Evolutionary conservation across 2,888 invertebrate genomes (phyloP), one percentile per base, ranked within the genome.

Genomic region (Brenthis ino): DNA sequence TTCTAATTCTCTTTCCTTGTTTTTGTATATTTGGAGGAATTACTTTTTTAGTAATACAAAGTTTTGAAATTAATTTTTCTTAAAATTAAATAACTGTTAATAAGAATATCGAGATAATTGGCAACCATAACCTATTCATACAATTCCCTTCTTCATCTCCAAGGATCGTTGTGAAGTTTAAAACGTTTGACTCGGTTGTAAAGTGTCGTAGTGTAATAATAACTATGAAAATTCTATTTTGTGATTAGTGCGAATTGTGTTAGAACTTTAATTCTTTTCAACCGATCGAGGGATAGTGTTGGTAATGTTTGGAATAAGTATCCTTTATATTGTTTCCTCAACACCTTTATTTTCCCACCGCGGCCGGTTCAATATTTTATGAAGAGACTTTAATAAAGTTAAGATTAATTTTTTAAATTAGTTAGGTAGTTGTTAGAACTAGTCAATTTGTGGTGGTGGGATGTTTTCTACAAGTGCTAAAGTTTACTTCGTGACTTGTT

Each of bases 371-470:
- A 83, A 87, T 80, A 82, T 80, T 84, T 83, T 77, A 77, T 70
- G 81, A 84, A 89, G 84, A 88, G 91, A 93, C 92, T 88, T 85
- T 85, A 83, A 83, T 87, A 80, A 88, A 88, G 85, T 85, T 87
- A 87, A 86, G 80, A 61, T 82, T 81, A 85, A 82, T 74, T 72
- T 75, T 75, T 85, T 86, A 81, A 84, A 80, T 81, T 85, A 84
- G 80, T 81, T 88, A 90, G 88, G 84, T 91, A 91, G 89, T 83
- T 80, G 77, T 86, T 92, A 91, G 91, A 86, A 84, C 89, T 92
- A 92, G 93, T 92, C 90, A 92, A 92, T 92, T 91, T 88, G 87
- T 88, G 90, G 87, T 89, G 90, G 88, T 88, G 89, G 80, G 80
- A 88, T 80, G 82, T 89, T 91, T 91, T 90, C 91, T 91, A 91